Conservation (phyloP, 1,140 invertebrate genomes). For the Euglossa dilemma region DNA sequence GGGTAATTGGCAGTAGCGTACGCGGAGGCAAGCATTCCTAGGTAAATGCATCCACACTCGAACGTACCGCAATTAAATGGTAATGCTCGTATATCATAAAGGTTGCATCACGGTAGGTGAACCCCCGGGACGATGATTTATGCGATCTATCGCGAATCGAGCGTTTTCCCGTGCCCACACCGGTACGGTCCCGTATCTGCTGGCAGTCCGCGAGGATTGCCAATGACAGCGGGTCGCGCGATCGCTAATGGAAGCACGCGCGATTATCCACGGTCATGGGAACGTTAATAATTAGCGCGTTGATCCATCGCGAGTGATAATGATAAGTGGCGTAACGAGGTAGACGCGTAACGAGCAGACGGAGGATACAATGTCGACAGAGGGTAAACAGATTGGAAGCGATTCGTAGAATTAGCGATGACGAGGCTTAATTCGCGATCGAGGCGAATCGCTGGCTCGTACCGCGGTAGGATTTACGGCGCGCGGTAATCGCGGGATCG, state of each 20-base stretch:
- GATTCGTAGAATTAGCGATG: conserved; percentile 34
- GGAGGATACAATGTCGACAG: not conserved
- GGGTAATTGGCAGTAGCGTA: conserved; percentile 23
- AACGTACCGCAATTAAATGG: conserved; percentile 31
- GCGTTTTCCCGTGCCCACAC: not conserved
- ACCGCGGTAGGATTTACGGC: conserved; percentile 17
- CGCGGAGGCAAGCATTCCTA: not conserved
- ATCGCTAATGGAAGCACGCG: not conserved
- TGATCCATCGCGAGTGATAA: conserved; percentile 1
- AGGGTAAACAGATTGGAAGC: conserved; percentile 25
- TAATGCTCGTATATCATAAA: conserved; percentile 41
- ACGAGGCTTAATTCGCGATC: conserved; percentile 9
- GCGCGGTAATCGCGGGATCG: conserved; percentile 6
- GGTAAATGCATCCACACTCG: not conserved
- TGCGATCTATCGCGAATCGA: conserved; percentile 17
- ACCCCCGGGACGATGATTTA: conserved; percentile 30
- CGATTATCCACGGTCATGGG: conserved; percentile 34
- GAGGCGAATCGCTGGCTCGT: not conserved
- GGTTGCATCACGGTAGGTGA: conserved; percentile 21
- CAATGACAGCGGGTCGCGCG: not conserved
- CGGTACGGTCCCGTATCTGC: not conserved
- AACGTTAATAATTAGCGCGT: conserved; percentile 26
- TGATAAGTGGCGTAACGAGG: conserved; percentile 23
- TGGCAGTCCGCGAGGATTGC: not conserved
- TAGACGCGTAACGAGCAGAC: not conserved